A percentile compares a stretch with the other conserved stretches of the same genome.
These are phyloP conservation scores for Amphiprion ocellaris DNA, from an alignment of 2,113 vertebrate genomes.

Conservation along the genomic window DNA sequence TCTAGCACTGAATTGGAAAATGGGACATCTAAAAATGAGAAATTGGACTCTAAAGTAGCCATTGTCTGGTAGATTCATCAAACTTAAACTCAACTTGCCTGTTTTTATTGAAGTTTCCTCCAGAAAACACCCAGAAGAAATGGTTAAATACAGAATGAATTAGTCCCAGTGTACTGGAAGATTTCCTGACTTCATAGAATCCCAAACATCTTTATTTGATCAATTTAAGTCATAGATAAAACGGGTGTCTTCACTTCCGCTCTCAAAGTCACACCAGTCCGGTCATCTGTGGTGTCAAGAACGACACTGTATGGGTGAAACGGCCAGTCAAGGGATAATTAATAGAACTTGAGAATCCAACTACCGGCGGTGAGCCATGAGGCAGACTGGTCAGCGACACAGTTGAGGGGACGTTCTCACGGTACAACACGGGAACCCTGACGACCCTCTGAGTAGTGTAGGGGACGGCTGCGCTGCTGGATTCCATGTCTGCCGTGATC, in stretches of 20 bases:
- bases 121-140: slow-evolving; percentile 1
- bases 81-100: slow-evolving; percentile 1
- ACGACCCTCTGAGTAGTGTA: slow-evolving; percentile 88
- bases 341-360: slow-evolving; percentile 85
- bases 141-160: background rate
- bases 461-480: slow-evolving; percentile 74
- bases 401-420: slow-evolving; percentile 80
- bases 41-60: background rate
- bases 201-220: slow-evolving; percentile 32
- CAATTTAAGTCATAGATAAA: background rate
- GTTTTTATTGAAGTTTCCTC: background rate
- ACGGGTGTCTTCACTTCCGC: background rate
- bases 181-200: background rate
- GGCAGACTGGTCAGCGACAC: slow-evolving; percentile 77
- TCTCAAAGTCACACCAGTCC: slow-evolving; percentile 86
- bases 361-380: slow-evolving; percentile 81
- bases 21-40: background rate
- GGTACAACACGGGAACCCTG: slow-evolving; percentile 91
- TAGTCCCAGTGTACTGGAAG: background rate
- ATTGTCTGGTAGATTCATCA: background rate
- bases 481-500: slow-evolving; percentile 89
- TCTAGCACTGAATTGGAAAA: background rate
- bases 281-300: slow-evolving; percentile 89
- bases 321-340: slow-evolving; percentile 85
- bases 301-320: slow-evolving; percentile 87